phyloP scores from a whole-genome alignment of 2,113 vertebrate genomes.

The Prunella himalayana region DNA sequence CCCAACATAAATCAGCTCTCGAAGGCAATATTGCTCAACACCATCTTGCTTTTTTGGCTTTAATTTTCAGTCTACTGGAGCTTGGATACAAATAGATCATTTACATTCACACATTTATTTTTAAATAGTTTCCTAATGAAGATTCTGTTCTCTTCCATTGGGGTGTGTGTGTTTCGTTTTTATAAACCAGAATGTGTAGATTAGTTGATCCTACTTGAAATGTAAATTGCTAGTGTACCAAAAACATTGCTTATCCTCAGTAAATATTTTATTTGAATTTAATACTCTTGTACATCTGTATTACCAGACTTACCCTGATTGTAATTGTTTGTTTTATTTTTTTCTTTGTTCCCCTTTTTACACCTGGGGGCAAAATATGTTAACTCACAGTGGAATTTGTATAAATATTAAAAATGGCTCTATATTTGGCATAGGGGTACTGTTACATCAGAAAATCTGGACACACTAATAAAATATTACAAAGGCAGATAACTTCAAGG shows the following conservation, averaged over 20 bases:
- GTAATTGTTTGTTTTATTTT: conserved; percentile 3
- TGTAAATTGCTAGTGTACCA: conserved; percentile 52
- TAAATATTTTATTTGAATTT: conserved; percentile 69
- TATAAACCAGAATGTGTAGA: conserved; percentile 57
- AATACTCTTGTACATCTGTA: conserved; percentile 53
- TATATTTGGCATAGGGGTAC: not conserved
- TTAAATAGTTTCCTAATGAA: conserved; percentile 68
- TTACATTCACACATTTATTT: conserved; percentile 69
- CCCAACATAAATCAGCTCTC: conserved; percentile 48
- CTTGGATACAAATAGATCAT: conserved; percentile 63
- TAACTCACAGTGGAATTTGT: not conserved
- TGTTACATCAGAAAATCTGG: not conserved
- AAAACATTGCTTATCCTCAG: conserved; percentile 43
- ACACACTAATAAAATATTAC: not conserved
- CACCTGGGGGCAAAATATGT: not conserved
- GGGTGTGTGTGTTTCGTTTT: not conserved
- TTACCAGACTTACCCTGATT: conserved; percentile 37
- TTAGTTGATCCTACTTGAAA: conserved; percentile 58
- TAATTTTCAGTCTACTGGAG: conserved; percentile 53
- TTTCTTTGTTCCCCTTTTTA: not conserved
- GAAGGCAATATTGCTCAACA: conserved; percentile 35
- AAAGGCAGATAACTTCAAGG: not conserved
- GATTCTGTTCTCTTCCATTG: conserved; percentile 19
- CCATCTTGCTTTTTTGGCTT: conserved; percentile 57
- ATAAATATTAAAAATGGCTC: not conserved